Evolutionary conservation across 1,140 invertebrate species (phyloP), one percentile per base, ranked within the genome.

Genomic region (Sitobion miscanthi): DNA sequence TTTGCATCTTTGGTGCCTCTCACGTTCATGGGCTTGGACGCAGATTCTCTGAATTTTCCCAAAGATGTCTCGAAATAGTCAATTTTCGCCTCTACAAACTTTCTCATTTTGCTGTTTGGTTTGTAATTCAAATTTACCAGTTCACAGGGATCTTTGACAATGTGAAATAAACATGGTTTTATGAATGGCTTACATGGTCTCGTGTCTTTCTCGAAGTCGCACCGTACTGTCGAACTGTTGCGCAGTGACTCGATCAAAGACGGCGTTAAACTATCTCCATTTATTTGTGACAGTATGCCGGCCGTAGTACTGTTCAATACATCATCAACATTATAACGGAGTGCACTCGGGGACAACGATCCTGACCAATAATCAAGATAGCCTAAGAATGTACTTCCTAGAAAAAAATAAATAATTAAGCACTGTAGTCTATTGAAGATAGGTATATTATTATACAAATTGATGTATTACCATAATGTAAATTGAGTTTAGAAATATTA

Each of bases 91-190:
- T 88, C 20, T 86, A 94, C 90, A 21, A 92, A n/a, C 25, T 77
- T 42, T 42, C 52, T 87, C 57, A 92, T 87, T 88, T 69, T 42
- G 0, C 30, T n/a, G 62, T 23, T 88, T 1, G 90, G 85, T 38
- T 62, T 49, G 45, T 92, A 94, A 42, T 93, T 93, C n/a, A 98
- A 94, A 95, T 98, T 98, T 49, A 96, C 95, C 91, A 95, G 96
- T 95, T 98, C 98, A 94, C 98, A 98, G 0, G 98, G 98, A 95
- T 98, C 98, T 38, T 96, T 95, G 17, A 95, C 95, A 52, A 98
- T 95, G 94, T 98, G 96, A 95, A 97, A 98, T 1, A 98, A 95
- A 94, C 98, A 98, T 7, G 97, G 96, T 9, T 95, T 94, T 92
- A 95, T 93, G 0, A 95, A 82, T 0, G 96, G 96, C 94, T 96